These are phyloP conservation scores for Enteromius unitaeniatus DNA, from an alignment of 2,797 vertebrate genomes.

Conservation along the genomic window DNA sequence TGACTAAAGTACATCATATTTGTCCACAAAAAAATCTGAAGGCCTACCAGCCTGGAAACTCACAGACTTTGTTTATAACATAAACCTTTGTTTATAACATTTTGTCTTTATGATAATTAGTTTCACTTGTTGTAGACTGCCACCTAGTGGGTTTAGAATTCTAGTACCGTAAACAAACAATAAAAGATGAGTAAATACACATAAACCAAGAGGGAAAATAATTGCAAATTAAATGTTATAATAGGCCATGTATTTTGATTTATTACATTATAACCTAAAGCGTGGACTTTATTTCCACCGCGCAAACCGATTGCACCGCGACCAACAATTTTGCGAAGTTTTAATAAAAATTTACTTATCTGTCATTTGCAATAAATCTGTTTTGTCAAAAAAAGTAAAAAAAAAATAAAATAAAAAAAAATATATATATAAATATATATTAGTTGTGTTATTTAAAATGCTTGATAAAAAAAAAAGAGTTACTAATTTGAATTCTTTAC, in stretches of 20 bases:
- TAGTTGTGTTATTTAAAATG: neutral
- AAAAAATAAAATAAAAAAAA: neutral
- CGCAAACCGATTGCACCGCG: neutral
- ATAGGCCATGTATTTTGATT: neutral
- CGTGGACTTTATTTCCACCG: neutral
- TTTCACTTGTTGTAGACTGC: neutral
- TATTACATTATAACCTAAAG: neutral
- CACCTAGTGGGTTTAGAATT: neutral
- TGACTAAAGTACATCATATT: neutral
- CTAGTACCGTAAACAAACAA: neutral
- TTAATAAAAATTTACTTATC: neutral
- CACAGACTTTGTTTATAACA: neutral
- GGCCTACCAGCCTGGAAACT: neutral
- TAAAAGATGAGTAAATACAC: neutral
- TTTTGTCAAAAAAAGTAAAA: neutral
- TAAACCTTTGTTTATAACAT: neutral
- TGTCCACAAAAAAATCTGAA: neutral
- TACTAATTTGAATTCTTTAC: neutral
- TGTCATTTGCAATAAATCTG: neutral
- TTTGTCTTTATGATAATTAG: neutral
- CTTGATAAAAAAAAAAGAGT: neutral
- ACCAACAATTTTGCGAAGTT: neutral
- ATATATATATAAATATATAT: no score
- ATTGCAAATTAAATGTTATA: neutral
- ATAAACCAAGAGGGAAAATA: neutral